Evolutionary conservation across 2,113 vertebrate genomes (phyloP).

Genomic region (Psephotus haematonotus): DNA sequence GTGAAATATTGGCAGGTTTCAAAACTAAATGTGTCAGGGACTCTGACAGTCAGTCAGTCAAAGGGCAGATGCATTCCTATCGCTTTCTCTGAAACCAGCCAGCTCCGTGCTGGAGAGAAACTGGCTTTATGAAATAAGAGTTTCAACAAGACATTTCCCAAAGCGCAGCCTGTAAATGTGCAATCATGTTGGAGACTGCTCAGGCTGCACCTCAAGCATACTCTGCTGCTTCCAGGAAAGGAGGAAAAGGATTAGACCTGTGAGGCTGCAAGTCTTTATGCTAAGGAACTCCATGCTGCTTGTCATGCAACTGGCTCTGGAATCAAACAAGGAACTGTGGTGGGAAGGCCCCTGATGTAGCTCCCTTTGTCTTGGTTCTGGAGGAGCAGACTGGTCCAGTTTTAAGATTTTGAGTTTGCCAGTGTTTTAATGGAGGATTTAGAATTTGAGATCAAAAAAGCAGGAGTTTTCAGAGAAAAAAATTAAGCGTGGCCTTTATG

Average conservation of each 20-base stretch:
- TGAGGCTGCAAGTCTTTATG: not conserved
- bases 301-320: not conserved
- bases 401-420: not conserved
- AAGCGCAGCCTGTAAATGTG: not conserved
- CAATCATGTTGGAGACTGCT: not conserved
- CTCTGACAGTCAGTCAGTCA: conserved; percentile 6
- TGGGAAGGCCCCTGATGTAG: not conserved
- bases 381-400: not conserved
- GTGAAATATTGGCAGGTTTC: conserved; percentile 39
- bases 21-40: not conserved
- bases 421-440: not conserved
- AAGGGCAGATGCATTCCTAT: not conserved
- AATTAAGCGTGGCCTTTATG: accelerated
- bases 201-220: not conserved
- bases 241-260: not conserved
- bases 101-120: not conserved
- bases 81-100: not conserved
- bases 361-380: not conserved
- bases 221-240: not conserved
- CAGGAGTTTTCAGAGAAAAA: not conserved
- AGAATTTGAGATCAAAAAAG: not conserved
- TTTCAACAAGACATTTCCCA: not conserved
- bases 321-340: accelerated
- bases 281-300: not conserved
- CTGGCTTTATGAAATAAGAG: not conserved